A percentile compares a stretch with the other conserved stretches of the same genome.
phyloP scores from a whole-genome alignment of 2,888 invertebrate genomes.

The Apamea sordens region DNA sequence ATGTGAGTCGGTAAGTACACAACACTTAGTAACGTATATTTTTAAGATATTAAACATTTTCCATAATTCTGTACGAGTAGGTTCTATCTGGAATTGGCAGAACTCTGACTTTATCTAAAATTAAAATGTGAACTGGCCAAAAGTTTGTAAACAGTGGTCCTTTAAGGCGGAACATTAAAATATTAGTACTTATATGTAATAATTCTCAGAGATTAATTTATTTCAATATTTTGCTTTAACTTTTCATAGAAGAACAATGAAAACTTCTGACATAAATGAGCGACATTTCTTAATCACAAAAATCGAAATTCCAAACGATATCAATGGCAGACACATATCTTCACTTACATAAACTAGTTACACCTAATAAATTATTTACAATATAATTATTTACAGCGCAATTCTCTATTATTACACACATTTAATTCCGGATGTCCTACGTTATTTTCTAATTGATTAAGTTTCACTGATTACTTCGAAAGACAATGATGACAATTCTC shows the following conservation, averaged over 20 bases:
- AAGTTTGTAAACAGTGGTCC: not conserved
- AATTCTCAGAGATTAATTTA: not conserved
- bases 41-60: not conserved
- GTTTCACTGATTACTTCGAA: slow-evolving; percentile 6
- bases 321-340: slow-evolving; percentile 3
- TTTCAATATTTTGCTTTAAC: not conserved
- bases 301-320: not conserved
- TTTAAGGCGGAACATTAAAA: not conserved
- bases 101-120: not conserved
- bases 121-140: not conserved
- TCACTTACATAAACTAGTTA: slow-evolving; percentile 4
- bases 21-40: too few relatives aligned
- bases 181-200: not conserved
- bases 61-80: not conserved
- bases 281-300: slow-evolving; percentile 17
- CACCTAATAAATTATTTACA: slow-evolving; percentile 38
- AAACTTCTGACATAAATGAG: not conserved
- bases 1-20: slow-evolving; percentile 19
- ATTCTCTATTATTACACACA: slow-evolving; percentile 24
- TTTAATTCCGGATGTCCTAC: slow-evolving; percentile 26
- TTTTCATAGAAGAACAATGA: not conserved
- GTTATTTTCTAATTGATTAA: slow-evolving; percentile 18
- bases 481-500: not conserved
- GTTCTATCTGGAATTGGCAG: not conserved
- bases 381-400: slow-evolving; percentile 49